These are phyloP conservation scores for Psilopsiagon aurifrons DNA, from an alignment of 2,113 vertebrate species.

Conservation along the genomic window DNA sequence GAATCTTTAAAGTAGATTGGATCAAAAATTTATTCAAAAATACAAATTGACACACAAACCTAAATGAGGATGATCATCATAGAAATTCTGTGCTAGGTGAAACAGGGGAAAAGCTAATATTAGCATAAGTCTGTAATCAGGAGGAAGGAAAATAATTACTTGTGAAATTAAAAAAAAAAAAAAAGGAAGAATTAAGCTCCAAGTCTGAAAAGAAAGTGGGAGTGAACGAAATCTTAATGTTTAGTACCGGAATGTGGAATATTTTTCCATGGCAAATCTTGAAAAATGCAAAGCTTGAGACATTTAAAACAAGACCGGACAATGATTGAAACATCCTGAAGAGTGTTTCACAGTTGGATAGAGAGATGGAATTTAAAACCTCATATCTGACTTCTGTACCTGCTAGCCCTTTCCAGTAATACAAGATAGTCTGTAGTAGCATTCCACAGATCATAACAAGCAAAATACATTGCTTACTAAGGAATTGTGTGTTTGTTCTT, in stretches of 20 bases:
- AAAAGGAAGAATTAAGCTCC: neutral
- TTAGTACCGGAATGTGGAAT: neutral
- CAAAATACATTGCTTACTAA: neutral
- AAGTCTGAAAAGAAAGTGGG: neutral
- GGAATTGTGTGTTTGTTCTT: neutral
- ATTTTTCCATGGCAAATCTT: neutral
- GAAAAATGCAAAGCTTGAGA: neutral
- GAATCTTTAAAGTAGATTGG: neutral
- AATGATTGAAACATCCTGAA: neutral
- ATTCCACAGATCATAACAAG: neutral
- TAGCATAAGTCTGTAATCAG: neutral
- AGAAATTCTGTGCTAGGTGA: neutral
- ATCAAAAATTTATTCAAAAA: neutral
- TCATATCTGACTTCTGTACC: neutral
- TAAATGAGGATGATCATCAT: neutral
- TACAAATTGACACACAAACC: neutral
- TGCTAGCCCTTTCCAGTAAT: neutral
- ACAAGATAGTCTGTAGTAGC: neutral
- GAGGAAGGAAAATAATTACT: neutral
- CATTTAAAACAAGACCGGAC: neutral
- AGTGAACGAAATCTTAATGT: neutral
- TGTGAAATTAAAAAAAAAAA: neutral
- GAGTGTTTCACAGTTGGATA: neutral
- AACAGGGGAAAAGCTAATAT: neutral
- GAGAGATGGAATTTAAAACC: neutral